Evolutionary conservation across 1,140 invertebrate species (phyloP), one percentile per base, ranked within the genome.

Genomic region (Oncopeltus fasciatus): DNA sequence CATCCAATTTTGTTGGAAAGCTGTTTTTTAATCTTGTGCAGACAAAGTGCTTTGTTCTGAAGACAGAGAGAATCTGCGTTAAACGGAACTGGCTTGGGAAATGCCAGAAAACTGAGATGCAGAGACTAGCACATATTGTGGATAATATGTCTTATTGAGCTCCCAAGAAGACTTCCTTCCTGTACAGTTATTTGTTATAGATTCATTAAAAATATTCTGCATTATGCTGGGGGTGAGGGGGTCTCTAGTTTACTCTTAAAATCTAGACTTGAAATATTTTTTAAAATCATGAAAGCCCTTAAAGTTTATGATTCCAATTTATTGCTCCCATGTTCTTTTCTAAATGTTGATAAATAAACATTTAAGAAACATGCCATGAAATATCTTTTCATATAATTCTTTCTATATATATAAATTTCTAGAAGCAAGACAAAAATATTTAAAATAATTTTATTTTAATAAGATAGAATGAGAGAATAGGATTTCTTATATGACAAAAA

Each of bases 21-120:
- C 76, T 96, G 8, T 96, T 93, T 76, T 97, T 97, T 78, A 93
- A 95, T 72, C 78, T 95, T 0, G 83, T 95, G 2, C 89, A 92
- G 70, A 92, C 88, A 0, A 88, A 92, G 69, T 96, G 92, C 70
- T 96, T 96, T 73, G 80, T 89, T 0, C 74, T 96, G 14, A 90
- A 90, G 68, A 78, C 81, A 1, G 82, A 88, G 64, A 82, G 83
- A 64, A 75, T 85, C 1, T 95, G 92, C 74, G 75, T 77, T 14
- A 80, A 86, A 67, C 76, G 83, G 11, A 83, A 83, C 2, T 89
- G 87, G 83, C 89, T 86, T 85, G 90, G 91, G 1, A 87, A 85
- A 66, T 95, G 93, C 69, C 71, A 83, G 14, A 80, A 81, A 62
- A 76, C 81, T 61, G 80, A 80, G 33, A 79, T 80, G 67, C 78